Base-by-base conservation (phyloP, 2,113 vertebrate genomes). In the Engraulis encrasicolus region DNA sequence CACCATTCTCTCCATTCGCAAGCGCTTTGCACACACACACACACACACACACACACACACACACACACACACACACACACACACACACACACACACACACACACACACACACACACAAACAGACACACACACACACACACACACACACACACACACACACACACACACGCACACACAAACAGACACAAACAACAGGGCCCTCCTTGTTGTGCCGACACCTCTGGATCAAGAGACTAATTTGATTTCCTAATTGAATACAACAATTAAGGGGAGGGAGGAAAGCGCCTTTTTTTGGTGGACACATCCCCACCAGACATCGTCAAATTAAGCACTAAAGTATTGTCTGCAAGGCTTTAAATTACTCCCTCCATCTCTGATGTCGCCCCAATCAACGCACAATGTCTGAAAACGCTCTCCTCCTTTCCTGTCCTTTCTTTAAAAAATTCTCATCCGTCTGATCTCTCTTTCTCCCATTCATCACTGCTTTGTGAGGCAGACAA, bases 161-260 rank as follows among this genome's bases (percentile, higher is more conserved):
- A n/a, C n/a, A n/a, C n/a, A n/a, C n/a, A n/a, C n/a, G n/a, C n/a
- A n/a, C n/a, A n/a, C n/a, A 93, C 91, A 93, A 93, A 93, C 85
- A 91, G 92, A 92, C 90, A 91, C 92, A 94, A 94, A 93, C 92
- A 94, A 93, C 66, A 15, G 23, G 90, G 88, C 84, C 80, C 31
- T 90, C 78, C 91, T 94, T 94, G 94, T 95, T 90, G 89, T 82
- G 49, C 86, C 83, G 84, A 92, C 92, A 94, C 91, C 66, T 93
- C 89, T 87, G 87, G 91, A 87, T 88, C 90, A 94, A 92, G 92
- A 92, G 92, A 91, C 92, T 93, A 89, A 94, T 96, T 93, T 93
- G 93, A 93, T 93, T 94, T 86, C 89, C 92, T 95, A 95, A 95
- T 95, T 95, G 94, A 95, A 95, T 90, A 90, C 93, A 95, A 95